These are phyloP conservation scores for Cotesia chilonis DNA, from an alignment of 1,140 invertebrate genomes.

Conservation along the genomic window DNA sequence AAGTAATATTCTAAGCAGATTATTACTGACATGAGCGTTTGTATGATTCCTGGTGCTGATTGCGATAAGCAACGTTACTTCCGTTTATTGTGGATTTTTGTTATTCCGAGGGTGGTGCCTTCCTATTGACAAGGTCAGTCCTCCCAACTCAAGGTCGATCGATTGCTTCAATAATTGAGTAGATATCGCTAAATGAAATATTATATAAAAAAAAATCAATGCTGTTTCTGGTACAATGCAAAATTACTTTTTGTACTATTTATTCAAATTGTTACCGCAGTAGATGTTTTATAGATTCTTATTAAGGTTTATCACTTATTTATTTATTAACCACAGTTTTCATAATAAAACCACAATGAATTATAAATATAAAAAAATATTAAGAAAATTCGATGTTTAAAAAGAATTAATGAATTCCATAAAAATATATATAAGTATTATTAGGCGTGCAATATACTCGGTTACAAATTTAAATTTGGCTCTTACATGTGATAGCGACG, in stretches of 20 bases:
- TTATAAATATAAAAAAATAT: slow-evolving; percentile 19
- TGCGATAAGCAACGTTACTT: neutral
- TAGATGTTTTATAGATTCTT: too few species aligned
- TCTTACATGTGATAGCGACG: slow-evolving; percentile 35
- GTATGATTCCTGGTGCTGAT: neutral
- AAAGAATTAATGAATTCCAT: neutral
- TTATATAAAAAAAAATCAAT: neutral
- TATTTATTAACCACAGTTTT: too few species aligned
- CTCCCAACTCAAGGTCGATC: slow-evolving; percentile 33
- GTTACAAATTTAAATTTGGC: slow-evolving; percentile 35
- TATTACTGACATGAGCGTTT: too few species aligned
- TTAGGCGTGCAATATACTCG: slow-evolving; percentile 11
- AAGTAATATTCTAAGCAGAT: too few species aligned
- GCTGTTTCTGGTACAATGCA: neutral
- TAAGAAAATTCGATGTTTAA: too few species aligned
- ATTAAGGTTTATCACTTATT: too few species aligned
- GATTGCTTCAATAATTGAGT: neutral
- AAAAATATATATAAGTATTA: neutral
- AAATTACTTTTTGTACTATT: neutral
- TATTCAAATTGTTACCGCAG: neutral
- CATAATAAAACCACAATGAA: neutral
- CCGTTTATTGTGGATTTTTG: slow-evolving; percentile 12
- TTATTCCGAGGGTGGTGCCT: slow-evolving; percentile 31
- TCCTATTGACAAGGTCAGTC: slow-evolving; percentile 36
- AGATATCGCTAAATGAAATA: too few species aligned